A percentile compares a stretch with the other conserved stretches of the same genome.
phyloP scores from a whole-genome alignment of 2,797 vertebrate species.

The Tenualosa thibaudeaui region DNA sequence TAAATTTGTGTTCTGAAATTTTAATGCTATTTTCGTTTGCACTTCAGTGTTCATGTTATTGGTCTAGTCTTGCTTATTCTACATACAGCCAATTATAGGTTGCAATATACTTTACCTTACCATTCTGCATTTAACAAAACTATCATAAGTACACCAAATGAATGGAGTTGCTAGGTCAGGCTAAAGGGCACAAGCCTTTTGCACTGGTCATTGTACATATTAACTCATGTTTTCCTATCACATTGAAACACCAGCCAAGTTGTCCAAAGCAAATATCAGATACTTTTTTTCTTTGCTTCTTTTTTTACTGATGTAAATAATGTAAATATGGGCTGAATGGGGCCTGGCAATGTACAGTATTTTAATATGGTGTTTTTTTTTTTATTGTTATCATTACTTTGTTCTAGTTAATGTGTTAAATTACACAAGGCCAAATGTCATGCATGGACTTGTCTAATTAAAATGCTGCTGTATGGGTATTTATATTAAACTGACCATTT shows the following conservation, averaged over 20 bases:
- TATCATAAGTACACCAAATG: not conserved
- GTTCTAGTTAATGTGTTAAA: not conserved
- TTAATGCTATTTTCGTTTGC: not conserved
- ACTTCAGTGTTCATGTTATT: not conserved
- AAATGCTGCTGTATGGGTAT: slow-evolving; percentile 1
- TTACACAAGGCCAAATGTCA: not conserved
- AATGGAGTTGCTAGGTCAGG: not conserved
- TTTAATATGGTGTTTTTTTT: not conserved
- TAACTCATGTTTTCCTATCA: not conserved
- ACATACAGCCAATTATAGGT: not conserved
- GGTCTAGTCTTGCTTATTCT: not conserved
- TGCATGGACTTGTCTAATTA: not conserved
- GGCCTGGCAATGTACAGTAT: not conserved
- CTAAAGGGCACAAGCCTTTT: not conserved
- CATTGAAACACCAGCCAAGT: not conserved
- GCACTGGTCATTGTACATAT: not conserved
- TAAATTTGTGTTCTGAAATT: not conserved
- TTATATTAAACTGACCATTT: not conserved
- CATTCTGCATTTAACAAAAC: not conserved
- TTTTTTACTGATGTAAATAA: slow-evolving; percentile 7
- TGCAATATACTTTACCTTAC: not conserved
- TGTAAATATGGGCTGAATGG: not conserved
- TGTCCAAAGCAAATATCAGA: not conserved
- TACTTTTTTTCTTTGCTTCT: not conserved
- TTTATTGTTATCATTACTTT: not conserved